Conservation (phyloP, 2,888 invertebrate genomes). For the Emmelina monodactyla region DNA sequence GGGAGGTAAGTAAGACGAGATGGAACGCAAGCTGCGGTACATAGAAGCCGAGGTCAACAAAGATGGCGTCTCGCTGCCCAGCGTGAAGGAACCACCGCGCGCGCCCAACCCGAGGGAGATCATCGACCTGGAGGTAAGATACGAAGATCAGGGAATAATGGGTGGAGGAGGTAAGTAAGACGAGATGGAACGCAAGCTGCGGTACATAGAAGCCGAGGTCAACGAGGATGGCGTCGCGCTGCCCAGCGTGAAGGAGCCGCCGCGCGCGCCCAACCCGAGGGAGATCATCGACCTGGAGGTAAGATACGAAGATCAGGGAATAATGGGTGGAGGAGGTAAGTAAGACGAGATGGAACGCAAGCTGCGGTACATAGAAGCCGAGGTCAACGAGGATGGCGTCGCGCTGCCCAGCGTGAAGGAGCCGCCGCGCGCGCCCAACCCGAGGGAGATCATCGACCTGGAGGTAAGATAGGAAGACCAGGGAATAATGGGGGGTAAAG, state of each 20-base stretch:
- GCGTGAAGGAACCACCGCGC: slow-evolving; percentile 77
- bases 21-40: slow-evolving; percentile 87
- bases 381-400: slow-evolving; percentile 85
- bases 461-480: too few species aligned
- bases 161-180: too few species aligned
- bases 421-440: slow-evolving; percentile 78
- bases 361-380: slow-evolving; percentile 84
- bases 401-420: slow-evolving; percentile 79
- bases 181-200: slow-evolving; percentile 88
- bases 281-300: slow-evolving; percentile 92
- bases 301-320: too few species aligned
- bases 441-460: slow-evolving; percentile 87
- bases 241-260: slow-evolving; percentile 76
- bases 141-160: too few species aligned
- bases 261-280: slow-evolving; percentile 79
- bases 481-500: too few species aligned
- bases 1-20: too few species aligned
- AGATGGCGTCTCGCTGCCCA: slow-evolving; percentile 80
- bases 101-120: slow-evolving; percentile 85
- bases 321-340: too few species aligned
- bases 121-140: slow-evolving; percentile 86
- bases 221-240: slow-evolving; percentile 84
- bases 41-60: slow-evolving; percentile 87
- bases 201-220: slow-evolving; percentile 87
- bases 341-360: slow-evolving; percentile 94